These are phyloP conservation scores for Scaptomyza reducta DNA, from an alignment of 2,888 invertebrate genomes.

Conservation along the genomic window DNA sequence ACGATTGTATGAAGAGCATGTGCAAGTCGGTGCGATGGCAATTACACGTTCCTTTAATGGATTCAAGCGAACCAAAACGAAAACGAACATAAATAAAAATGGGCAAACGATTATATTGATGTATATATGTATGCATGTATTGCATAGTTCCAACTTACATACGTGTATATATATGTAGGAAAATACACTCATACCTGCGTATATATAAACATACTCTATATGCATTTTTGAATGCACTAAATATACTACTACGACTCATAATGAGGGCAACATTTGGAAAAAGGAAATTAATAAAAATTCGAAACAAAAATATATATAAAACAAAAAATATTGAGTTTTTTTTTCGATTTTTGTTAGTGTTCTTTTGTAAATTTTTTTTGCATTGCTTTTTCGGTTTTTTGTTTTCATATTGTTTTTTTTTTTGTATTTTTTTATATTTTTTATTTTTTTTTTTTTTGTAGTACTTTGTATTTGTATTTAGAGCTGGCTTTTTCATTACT, in stretches of 20 bases:
- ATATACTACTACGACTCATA: conserved; percentile 56
- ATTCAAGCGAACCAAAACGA: conserved; percentile 15
- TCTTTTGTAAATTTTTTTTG: conserved; percentile 46
- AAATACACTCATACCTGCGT: conserved; percentile 11
- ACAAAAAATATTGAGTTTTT: conserved; percentile 53
- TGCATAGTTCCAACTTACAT: neutral
- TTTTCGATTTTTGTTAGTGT: conserved; percentile 66
- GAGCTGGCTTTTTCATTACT: conserved; percentile 85
- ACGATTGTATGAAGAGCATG: conserved; percentile 21
- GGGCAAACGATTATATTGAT: conserved; percentile 18
- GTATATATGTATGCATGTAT: conserved; percentile 14
- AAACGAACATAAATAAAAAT: conserved; percentile 10
- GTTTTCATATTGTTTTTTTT: conserved; percentile 44
- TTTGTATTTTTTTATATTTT: conserved; percentile 26
- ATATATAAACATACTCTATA: conserved; percentile 22
- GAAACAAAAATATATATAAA: conserved; percentile 59
- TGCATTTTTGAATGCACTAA: conserved; percentile 40
- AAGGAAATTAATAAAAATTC: conserved; percentile 48
- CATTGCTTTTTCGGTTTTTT: conserved; percentile 37
- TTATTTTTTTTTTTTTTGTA: conserved; percentile 45
- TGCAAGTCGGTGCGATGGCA: conserved; percentile 30
- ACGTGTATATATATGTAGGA: neutral
- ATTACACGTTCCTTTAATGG: conserved; percentile 13
- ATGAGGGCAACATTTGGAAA: conserved; percentile 37
- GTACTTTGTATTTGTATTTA: conserved; percentile 75